These are phyloP conservation scores for Styela clava DNA, from an alignment of 23 tunicate genomes.

Conservation along the genomic window DNA sequence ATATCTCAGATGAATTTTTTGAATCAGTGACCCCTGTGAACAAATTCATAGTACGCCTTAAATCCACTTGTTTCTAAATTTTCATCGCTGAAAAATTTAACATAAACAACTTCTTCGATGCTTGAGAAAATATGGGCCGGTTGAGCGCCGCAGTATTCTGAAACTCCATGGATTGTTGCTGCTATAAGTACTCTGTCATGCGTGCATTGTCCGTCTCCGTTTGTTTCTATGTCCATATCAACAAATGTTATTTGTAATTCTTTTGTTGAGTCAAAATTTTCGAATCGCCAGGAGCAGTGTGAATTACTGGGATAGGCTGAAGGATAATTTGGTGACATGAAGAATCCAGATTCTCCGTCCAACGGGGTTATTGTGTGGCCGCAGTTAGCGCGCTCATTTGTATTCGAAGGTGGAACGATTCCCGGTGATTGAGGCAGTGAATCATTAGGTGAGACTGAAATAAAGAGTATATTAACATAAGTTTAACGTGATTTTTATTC, in stretches of 20 bases:
- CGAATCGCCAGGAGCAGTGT: neutral
- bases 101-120: neutral
- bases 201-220: neutral
- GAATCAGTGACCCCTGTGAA: neutral
- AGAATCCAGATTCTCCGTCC: neutral
- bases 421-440: too few relatives aligned
- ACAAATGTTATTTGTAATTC: neutral
- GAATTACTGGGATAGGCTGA: neutral
- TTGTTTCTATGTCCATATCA: conserved; percentile 1
- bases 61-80: conserved; percentile 4
- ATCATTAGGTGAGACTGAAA: too few relatives aligned
- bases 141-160: neutral
- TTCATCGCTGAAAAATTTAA: neutral
- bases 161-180: neutral
- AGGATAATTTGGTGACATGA: neutral
- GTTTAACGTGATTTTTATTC: too few relatives aligned
- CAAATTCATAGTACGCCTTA: neutral
- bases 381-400: too few relatives aligned
- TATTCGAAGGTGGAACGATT: too few relatives aligned
- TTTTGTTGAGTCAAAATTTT: neutral
- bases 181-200: neutral
- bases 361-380: neutral
- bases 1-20: too few relatives aligned
- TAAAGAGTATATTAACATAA: too few relatives aligned
- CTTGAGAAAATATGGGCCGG: neutral